Conservation (phyloP, 2,888 invertebrate species). For the Uloborus plumipes region DNA sequence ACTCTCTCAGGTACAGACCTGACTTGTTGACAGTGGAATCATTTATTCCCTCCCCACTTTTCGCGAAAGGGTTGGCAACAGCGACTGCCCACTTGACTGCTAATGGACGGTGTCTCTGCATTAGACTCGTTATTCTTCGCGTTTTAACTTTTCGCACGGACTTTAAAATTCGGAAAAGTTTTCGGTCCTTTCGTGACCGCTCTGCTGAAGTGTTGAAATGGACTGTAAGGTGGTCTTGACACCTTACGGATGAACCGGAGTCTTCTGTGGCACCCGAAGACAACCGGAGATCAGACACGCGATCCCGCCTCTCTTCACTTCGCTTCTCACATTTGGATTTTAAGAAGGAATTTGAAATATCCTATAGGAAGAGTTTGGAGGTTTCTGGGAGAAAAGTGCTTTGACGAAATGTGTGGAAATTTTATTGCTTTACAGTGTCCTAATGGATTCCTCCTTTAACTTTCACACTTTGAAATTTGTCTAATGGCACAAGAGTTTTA, state of each 20-base stretch:
- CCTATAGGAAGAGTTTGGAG: too few relatives aligned
- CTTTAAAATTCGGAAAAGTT: slow-evolving; percentile 13
- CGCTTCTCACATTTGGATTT: background rate
- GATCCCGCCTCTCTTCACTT: slow-evolving; percentile 5
- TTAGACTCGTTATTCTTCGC: background rate
- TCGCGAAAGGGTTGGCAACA: background rate
- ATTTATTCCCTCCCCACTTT: slow-evolving; percentile 20
- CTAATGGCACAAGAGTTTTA: too few relatives aligned
- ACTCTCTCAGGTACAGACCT: slow-evolving; percentile 4
- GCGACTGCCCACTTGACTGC: background rate
- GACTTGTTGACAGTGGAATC: slow-evolving; percentile 45
- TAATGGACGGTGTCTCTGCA: background rate
- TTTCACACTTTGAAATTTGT: too few relatives aligned
- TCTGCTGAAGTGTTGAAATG: slow-evolving; percentile 39
- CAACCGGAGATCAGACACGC: slow-evolving; percentile 39
- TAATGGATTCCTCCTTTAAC: too few relatives aligned
- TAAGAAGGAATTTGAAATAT: too few relatives aligned
- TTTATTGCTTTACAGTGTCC: too few relatives aligned
- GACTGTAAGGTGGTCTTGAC: slow-evolving; percentile 40
- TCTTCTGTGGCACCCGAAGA: slow-evolving; percentile 24
- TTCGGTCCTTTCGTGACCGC: slow-evolving; percentile 38
- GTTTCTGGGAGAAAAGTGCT: too few relatives aligned
- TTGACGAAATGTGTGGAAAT: too few relatives aligned
- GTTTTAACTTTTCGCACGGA: background rate
- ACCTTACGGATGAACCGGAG: slow-evolving; percentile 37